Percentiles rank a stretch among this genome's conserved stretches.
Evolutionary conservation across 2,797 vertebrate genomes (phyloP).

Genomic region (Natrix natrix): DNA sequence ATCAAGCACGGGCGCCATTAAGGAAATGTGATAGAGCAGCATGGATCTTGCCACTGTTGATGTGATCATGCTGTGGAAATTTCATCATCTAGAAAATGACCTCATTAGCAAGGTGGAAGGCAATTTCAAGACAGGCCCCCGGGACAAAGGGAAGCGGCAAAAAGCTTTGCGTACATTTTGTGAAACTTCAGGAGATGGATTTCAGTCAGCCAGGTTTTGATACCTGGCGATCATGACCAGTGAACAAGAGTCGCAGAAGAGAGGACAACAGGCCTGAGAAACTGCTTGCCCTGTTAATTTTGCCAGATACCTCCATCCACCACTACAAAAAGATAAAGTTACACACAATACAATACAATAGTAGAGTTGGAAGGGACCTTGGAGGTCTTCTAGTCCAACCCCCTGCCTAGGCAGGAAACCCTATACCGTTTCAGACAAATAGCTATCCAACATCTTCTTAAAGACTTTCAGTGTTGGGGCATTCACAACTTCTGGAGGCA

Average conservation of each 20-base stretch:
- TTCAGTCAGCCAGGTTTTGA: neutral
- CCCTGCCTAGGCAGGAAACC: too few species aligned
- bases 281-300: neutral
- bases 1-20: slow-evolving; percentile 48
- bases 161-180: slow-evolving; percentile 15
- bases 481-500: too few species aligned
- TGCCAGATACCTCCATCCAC: neutral
- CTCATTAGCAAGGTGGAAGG: slow-evolving; percentile 40
- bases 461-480: too few species aligned
- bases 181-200: neutral
- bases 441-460: too few species aligned
- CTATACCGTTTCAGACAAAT: too few species aligned
- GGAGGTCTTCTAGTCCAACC: too few species aligned
- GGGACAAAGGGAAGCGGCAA: slow-evolving; percentile 6
- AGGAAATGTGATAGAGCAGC: slow-evolving; percentile 45
- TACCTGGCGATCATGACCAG: neutral
- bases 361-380: too few species aligned
- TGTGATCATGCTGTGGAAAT: slow-evolving; percentile 39
- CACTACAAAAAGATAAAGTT: too few species aligned
- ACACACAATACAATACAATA: too few species aligned
- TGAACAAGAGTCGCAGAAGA: neutral
- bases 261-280: neutral
- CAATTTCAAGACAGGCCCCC: slow-evolving; percentile 29
- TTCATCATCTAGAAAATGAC: slow-evolving; percentile 53
- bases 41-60: slow-evolving; percentile 46